These are phyloP conservation scores for Lasius platythorax DNA, from an alignment of 2,888 invertebrate genomes.

Conservation along the genomic window DNA sequence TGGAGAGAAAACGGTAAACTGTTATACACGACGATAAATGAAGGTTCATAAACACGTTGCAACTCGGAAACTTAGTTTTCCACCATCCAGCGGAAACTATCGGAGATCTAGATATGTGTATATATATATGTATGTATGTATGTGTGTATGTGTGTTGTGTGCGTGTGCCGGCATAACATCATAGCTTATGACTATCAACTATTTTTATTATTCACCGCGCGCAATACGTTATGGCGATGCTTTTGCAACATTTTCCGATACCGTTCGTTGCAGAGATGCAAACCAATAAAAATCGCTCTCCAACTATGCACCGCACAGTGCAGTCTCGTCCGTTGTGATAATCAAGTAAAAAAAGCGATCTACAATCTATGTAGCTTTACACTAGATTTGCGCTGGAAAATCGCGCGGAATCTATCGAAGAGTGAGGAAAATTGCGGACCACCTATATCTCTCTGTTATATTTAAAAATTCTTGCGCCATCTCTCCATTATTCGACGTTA, in stretches of 20 bases:
- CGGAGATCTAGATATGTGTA: slow-evolving; percentile 6
- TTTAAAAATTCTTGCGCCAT: not conserved
- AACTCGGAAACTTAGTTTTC: slow-evolving; percentile 32
- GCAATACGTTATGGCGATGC: slow-evolving; percentile 30
- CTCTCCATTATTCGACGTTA: not conserved
- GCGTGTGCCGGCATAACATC: slow-evolving; percentile 19
- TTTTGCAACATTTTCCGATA: slow-evolving; percentile 53
- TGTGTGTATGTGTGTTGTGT: not conserved
- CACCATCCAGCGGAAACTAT: slow-evolving; percentile 36
- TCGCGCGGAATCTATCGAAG: not conserved
- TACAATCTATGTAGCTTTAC: slow-evolving; percentile 5
- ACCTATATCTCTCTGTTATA: not conserved
- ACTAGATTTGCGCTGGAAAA: slow-evolving; percentile 5
- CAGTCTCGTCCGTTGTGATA: slow-evolving; percentile 10
- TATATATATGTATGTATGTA: too few species aligned
- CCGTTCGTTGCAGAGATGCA: slow-evolving; percentile 15
- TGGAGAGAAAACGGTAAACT: not conserved
- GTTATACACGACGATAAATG: slow-evolving; percentile 33
- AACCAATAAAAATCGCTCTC: slow-evolving; percentile 24
- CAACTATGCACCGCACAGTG: slow-evolving; percentile 8
- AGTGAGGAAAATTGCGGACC: not conserved
- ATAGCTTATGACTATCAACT: slow-evolving; percentile 49
- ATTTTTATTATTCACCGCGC: slow-evolving; percentile 51
- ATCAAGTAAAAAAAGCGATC: slow-evolving; percentile 24
- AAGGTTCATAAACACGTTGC: slow-evolving; percentile 25